Evolutionary conservation across 2,797 vertebrate species (phyloP).

Genomic region (Spinus olivaceus): DNA sequence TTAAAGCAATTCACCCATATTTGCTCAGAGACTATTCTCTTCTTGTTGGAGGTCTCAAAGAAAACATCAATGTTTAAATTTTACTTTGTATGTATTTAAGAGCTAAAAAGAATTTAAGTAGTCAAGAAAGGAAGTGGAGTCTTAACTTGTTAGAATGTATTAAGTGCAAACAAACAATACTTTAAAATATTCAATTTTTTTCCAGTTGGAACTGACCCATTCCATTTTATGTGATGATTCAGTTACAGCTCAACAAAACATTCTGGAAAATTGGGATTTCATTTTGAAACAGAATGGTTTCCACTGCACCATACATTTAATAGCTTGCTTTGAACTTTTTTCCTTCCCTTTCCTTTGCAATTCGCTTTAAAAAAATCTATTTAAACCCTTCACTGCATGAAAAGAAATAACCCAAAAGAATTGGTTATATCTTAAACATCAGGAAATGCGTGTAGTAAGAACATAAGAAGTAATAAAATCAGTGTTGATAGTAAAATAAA

Average conservation of each 20-base stretch:
- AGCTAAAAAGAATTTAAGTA: slow-evolving; percentile 53
- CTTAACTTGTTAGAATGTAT: slow-evolving; percentile 33
- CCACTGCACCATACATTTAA: neutral
- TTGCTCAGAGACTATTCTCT: slow-evolving; percentile 4
- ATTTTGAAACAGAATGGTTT: neutral
- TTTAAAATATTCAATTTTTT: slow-evolving; percentile 58
- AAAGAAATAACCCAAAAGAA: slow-evolving; percentile 33
- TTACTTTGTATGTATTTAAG: neutral
- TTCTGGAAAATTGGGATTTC: slow-evolving; percentile 7
- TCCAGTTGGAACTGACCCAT: slow-evolving; percentile 48
- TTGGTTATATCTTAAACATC: slow-evolving; percentile 60
- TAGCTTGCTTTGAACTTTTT: neutral
- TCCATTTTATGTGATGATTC: slow-evolving; percentile 60
- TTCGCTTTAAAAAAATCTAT: neutral
- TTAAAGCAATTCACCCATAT: neutral
- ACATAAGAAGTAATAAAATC: slow-evolving; percentile 74
- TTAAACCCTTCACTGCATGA: neutral
- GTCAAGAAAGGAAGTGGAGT: slow-evolving; percentile 34
- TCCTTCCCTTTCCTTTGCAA: neutral
- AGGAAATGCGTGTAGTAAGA: slow-evolving; percentile 74
- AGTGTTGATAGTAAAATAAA: slow-evolving; percentile 74
- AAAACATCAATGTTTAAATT: neutral
- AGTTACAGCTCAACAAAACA: slow-evolving; percentile 48
- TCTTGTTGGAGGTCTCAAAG: neutral
- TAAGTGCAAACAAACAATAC: slow-evolving; percentile 66